Evolutionary conservation across 2,113 vertebrate genomes (phyloP).

Genomic region (Rhizomys pruinosus): DNA sequence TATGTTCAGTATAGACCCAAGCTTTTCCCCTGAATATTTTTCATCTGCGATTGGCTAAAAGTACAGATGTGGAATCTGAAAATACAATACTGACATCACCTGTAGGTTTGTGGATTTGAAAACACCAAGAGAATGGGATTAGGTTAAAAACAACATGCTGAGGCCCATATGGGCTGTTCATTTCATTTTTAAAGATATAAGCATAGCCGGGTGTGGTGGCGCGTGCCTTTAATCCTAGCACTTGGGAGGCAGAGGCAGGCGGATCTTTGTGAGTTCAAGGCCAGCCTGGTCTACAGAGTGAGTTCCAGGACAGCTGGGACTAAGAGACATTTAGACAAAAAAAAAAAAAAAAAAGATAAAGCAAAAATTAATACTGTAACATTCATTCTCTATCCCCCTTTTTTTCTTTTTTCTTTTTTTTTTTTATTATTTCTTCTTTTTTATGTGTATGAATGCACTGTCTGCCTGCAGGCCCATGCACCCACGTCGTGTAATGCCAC

Average conservation of each 20-base stretch:
- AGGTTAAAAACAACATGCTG: background rate
- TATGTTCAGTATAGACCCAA: background rate
- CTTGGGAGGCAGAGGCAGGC: too few species aligned
- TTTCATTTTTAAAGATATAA: conserved; percentile 31
- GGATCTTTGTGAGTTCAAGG: too few species aligned
- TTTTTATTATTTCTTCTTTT: too few species aligned
- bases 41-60: background rate
- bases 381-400: background rate
- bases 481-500: too few species aligned
- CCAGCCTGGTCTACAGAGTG: too few species aligned
- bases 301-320: too few species aligned
- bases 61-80: background rate
- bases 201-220: too few species aligned
- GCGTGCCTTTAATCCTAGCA: too few species aligned
- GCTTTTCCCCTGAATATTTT: background rate
- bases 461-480: too few species aligned
- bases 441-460: too few species aligned
- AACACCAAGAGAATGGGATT: background rate
- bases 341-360: background rate
- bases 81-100: background rate
- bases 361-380: too few species aligned
- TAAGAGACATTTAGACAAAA: too few species aligned
- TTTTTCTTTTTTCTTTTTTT: background rate
- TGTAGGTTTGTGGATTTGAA: background rate
- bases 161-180: background rate